Evolutionary conservation across 2,888 invertebrate genomes (phyloP), one percentile per base, ranked within the genome.

Genomic region (Crematogaster levior): DNA sequence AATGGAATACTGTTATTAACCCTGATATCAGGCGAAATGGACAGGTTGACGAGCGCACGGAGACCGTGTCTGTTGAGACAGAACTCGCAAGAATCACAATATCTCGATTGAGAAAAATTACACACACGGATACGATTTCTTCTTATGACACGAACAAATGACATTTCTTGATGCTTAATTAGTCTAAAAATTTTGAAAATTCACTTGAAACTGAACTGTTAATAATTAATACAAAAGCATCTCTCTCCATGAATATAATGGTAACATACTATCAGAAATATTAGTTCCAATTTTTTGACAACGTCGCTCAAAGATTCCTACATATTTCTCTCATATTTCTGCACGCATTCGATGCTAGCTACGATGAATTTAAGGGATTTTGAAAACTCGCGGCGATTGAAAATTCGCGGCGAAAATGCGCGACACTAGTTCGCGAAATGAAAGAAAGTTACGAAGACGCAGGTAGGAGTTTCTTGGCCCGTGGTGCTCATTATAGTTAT

Each of bases 391-490:
- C n/a, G n/a, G n/a, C 80, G 40, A 79, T 81, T 53, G 85, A 46
- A 56, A 51, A n/a, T 12, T 51, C 46, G 27, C 40, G n/a, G 15
- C 27, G 30, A 56, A 48, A 43, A 34, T 5, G 30, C 21, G 21
- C 70, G 48, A 72, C 24, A 43, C 40, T 30, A n/a, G 63, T 61
- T 30, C 24, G 34, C 21, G 10, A 43, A 81, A 60, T 21, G 72
- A 77, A 82, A 74, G 68, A 74, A 15, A 83, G 58, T 21, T 51
- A 37, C 40, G 51, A 66, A 75, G 75, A 60, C 53, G 73, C 89
- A 89, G 89, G 86, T 88, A 88, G 82, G 83, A 85, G 83, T 86
- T 89, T 90, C 90, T 90, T 90, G 90, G 90, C 89, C 82, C 79
- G 75, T 74, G 83, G 82, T 79, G 46, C 88, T 90, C 89, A 90